Base-by-base conservation (phyloP, 2,888 invertebrate species). In the Rhyacophila evoluta region DNA sequence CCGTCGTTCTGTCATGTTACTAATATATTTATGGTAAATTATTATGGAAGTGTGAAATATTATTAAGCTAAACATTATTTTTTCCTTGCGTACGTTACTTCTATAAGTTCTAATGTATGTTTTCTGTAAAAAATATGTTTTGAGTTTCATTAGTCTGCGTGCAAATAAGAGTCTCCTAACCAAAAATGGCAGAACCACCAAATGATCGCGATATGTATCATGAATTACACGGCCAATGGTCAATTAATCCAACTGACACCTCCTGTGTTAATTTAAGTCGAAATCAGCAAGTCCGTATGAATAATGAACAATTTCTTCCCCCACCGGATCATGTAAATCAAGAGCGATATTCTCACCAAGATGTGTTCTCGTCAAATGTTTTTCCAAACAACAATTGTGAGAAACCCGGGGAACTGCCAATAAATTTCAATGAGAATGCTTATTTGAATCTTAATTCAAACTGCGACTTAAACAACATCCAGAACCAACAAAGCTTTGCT, bases 101-200 rank as follows among this genome's bases (percentile, higher is more conserved):
- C 25, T 2, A 55, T 8, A 55, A 15, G 25, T 55, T 55, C 55
- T 55, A 15, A 55, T 55, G 55, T 19, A 10, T 19, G 10, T 10
- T 55, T 55, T 55, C 19, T 55, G n/a, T 1, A 55, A 55, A 10
- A 8, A 8, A 8, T 8, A 25, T 19, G 25, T 55, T 55, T 19
- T 25, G 19, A 10, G 55, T 8, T 55, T 72, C 19, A 37, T 72
- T 36, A 72, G n/a, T 25, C 36, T 72, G 72, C 37, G 8, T 37
- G 38, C 36, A 12, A 70, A 88, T 84, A 84, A 84, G 87, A 83
- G 87, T 89, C 83, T 75, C 82, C 80, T 69, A 75, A 38, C 86
- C 86, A 87, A 87, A 87, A 86, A 90, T 90, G 89, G 88, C 89
- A 88, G 89, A 89, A 88, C 88, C 89, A 88, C 87, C 87, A 83